phyloP scores from a whole-genome alignment of 1,140 invertebrate species.

The Pomacea maculata region DNA sequence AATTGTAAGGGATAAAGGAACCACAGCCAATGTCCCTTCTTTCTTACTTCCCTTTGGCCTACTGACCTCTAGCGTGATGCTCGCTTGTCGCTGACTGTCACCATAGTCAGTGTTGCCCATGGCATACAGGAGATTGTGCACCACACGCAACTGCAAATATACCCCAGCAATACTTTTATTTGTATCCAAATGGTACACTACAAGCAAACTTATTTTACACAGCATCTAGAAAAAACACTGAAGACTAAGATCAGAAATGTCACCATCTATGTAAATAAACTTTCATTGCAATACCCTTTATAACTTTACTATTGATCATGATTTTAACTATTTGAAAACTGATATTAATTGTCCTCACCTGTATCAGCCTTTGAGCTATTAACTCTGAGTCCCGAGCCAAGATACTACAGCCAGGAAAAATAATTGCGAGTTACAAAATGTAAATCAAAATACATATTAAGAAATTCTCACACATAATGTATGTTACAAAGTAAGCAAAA shows the following conservation, averaged over 20 bases:
- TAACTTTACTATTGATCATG: neutral
- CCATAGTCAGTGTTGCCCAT: conserved; percentile 65
- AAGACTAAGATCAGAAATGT: no score
- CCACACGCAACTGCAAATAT: conserved; percentile 54
- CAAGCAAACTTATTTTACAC: no score
- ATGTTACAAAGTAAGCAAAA: no score
- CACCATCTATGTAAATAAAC: no score
- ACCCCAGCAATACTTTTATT: neutral
- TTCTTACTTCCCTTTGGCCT: neutral
- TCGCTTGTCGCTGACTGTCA: conserved; percentile 65
- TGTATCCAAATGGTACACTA: no score
- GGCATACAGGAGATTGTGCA: conserved; percentile 61
- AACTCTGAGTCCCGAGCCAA: conserved; percentile 56
- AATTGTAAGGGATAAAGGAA: no score
- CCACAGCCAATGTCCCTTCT: neutral
- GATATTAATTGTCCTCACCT: conserved; percentile 38
- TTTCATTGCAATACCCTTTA: no score
- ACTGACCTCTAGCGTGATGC: conserved; percentile 62
- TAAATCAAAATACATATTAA: no score
- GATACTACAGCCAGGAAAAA: conserved; percentile 49
- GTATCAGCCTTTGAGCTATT: conserved; percentile 60
- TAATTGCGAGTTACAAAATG: no score
- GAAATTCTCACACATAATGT: no score
- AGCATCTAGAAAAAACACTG: no score
- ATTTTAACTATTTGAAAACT: neutral